Evolutionary conservation across 1,140 invertebrate species (phyloP), one percentile per base, ranked within the genome.

Genomic region (Phocides pigmalion): DNA sequence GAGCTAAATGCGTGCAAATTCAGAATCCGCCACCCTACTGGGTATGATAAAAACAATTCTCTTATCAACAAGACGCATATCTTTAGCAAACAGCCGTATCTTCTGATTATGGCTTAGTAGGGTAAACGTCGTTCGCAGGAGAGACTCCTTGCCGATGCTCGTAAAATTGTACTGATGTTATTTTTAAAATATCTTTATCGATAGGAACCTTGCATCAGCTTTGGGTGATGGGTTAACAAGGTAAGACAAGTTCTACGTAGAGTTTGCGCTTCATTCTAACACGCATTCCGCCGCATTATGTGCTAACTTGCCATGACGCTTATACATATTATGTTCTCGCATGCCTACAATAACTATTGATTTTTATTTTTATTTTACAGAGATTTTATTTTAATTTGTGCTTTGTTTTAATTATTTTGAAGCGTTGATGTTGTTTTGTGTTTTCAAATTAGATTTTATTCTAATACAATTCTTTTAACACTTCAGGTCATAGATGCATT

Each of bases 401-500:
- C 44, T 56, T 47, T 66, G 28, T 44, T 69, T 50, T 63, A 54
- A 54, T 35, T n/a, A 46, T 49, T 63, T 66, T 41, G 35, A 32
- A 59, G 56, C 56, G 42, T 59, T 59, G n/a, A 35, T 46, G 42
- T 59, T 64, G 9, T 64, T 49, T 37, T 35, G 46, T 56, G 8
- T 59, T 64, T 46, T 14, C 3, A 14, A 25, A 28, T 56, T 20
- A 54, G 20, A 4, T 35, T 8, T 16, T 1, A 39, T 39, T 12
- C 12, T 39, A 1, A 58, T 46, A 19, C 11, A 1, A 4, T 25
- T 50, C 50, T 59, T 39, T 58, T 16, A 51, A 54, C 44, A 64
- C 71, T 79, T 32, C 78, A 94, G 93, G 93, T 94, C 37, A 90
- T 93, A 82, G 93, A 93, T 84, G 93, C 93, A 75, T 81, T 94